These are phyloP conservation scores for Nymphalis polychloros DNA, from an alignment of 2,888 invertebrate genomes.

Conservation along the genomic window DNA sequence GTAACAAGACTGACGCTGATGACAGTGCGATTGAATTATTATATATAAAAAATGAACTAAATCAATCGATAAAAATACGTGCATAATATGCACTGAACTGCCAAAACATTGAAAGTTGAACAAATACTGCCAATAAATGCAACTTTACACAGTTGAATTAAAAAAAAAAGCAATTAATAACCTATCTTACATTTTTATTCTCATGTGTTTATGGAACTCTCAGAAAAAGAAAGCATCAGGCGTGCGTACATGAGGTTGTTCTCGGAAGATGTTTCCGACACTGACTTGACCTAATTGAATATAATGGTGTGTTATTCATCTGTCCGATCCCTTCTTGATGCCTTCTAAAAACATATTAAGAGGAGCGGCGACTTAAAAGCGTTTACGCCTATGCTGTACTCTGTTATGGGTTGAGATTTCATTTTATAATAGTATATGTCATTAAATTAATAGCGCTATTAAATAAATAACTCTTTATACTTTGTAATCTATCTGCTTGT, in stretches of 20 bases:
- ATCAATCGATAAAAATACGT: neutral
- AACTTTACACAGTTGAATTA: neutral
- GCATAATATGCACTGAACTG: neutral
- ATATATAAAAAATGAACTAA: constrained; percentile 34
- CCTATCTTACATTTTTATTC: constrained; percentile 55
- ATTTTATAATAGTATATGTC: constrained; percentile 61
- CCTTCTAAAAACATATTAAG: constrained; percentile 66
- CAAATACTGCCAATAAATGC: neutral
- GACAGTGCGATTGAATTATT: constrained; percentile 30
- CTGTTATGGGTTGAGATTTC: constrained; percentile 50
- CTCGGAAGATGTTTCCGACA: constrained; percentile 71
- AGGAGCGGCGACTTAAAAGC: constrained; percentile 48
- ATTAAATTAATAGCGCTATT: constrained; percentile 65
- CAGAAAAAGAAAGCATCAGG: constrained; percentile 75
- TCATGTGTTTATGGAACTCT: constrained; percentile 69
- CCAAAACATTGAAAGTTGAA: neutral
- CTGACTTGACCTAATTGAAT: constrained; percentile 79
- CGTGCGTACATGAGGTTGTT: constrained; percentile 76
- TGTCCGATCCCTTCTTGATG: constrained; percentile 60
- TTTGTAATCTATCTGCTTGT: constrained; percentile 24
- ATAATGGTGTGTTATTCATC: constrained; percentile 77
- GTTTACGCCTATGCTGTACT: constrained; percentile 41
- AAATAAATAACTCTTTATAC: constrained; percentile 54
- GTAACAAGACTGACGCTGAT: constrained; percentile 35
- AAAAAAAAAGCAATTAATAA: neutral